These are phyloP conservation scores for Antedon mediterranea DNA, from an alignment of 53 echinoderm and acorn worm species.

Conservation along the genomic window DNA sequence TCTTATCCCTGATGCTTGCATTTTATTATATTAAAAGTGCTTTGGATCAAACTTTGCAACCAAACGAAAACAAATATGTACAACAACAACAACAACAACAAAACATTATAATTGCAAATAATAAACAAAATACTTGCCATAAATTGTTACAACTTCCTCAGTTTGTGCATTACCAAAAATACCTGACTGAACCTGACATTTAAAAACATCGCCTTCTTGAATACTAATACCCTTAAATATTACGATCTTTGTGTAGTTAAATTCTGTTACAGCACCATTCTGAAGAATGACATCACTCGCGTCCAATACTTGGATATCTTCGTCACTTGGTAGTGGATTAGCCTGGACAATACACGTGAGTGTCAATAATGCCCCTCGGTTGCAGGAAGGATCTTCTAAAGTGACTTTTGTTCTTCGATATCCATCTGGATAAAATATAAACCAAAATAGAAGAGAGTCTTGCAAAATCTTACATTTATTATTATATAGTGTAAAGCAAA, in stretches of 20 bases:
- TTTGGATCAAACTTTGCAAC: too few species aligned
- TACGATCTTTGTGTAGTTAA: not conserved
- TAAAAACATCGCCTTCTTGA: not conserved
- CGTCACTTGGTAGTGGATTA: not conserved
- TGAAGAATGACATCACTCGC: not conserved
- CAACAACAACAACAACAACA: too few species aligned
- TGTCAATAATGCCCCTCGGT: not conserved
- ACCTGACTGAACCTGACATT: not conserved
- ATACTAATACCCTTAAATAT: not conserved
- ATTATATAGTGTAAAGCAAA: too few species aligned
- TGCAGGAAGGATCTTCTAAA: not conserved
- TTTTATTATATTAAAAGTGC: too few species aligned
- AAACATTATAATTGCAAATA: too few species aligned
- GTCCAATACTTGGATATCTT: not conserved
- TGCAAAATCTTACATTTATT: too few species aligned
- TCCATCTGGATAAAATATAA: not conserved
- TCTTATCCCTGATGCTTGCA: too few species aligned
- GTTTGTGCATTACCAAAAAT: not conserved
- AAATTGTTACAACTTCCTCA: not conserved
- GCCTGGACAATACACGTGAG: not conserved
- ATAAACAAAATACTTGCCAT: not conserved
- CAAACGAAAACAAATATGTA: too few species aligned
- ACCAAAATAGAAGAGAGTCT: too few species aligned
- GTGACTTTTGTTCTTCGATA: not conserved
- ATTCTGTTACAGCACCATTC: not conserved